phyloP scores from a whole-genome alignment of 2,888 invertebrate species.

The Aspidiotus destructor region DNA sequence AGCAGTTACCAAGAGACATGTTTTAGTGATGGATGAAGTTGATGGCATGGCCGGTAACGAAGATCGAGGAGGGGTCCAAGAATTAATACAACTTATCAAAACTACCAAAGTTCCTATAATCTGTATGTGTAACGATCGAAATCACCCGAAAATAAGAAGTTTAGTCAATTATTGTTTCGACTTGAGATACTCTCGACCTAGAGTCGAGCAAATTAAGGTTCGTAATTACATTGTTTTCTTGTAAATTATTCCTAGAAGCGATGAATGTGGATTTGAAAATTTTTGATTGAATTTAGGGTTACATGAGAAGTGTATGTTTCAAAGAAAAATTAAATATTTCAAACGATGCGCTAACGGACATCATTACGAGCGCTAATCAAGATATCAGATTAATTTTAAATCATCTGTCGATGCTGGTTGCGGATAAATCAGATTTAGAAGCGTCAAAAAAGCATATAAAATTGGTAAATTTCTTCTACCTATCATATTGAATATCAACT shows the following conservation, averaged over 20 bases:
- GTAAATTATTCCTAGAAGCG: background rate
- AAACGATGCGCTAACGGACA: constrained; percentile 64
- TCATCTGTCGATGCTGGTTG: constrained; percentile 63
- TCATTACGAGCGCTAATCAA: constrained; percentile 78
- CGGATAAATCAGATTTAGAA: constrained; percentile 49
- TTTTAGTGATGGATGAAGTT: constrained; percentile 99
- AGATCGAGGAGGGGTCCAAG: constrained; percentile 93
- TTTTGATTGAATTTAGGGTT: constrained; percentile 51
- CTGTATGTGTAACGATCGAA: constrained; percentile 97
- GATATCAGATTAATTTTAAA: constrained; percentile 92
- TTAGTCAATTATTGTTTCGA: constrained; percentile 91
- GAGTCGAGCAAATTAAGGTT: constrained; percentile 81
- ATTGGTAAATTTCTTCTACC: constrained; percentile 48
- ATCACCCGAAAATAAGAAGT: constrained; percentile 84
- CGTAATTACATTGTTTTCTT: background rate
- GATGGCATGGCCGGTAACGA: constrained; percentile 99
- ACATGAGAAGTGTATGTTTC: constrained; percentile 82
- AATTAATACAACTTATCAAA: constrained; percentile 86
- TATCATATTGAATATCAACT: too few relatives aligned
- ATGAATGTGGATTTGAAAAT: background rate
- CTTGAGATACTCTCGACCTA: constrained; percentile 72
- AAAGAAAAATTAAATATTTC: constrained; percentile 78
- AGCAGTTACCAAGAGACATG: constrained; percentile 61
- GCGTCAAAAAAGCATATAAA: constrained; percentile 70
- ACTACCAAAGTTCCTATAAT: constrained; percentile 75